A percentile compares a stretch with the other conserved stretches of the same genome.
Conservation (phyloP, 2,113 vertebrate species). For the Peromyscus californicus region DNA sequence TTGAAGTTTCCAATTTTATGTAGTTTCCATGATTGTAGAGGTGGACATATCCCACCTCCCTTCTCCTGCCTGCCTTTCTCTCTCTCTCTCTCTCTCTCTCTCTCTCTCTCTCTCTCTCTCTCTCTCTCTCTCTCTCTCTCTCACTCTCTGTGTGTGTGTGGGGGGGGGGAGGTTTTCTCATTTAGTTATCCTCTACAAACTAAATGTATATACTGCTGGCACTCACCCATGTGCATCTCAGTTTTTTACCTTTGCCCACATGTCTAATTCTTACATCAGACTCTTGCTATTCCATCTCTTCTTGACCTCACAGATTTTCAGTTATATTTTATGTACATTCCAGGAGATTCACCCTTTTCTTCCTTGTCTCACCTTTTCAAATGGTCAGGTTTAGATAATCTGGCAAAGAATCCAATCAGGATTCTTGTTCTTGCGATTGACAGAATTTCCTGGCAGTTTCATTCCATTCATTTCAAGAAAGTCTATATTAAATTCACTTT, state of each 20-base stretch:
- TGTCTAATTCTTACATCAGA: background rate
- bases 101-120: background rate
- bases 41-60: background rate
- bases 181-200: background rate
- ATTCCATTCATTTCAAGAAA: slow-evolving; percentile 2
- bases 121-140: background rate
- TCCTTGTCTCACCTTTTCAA: background rate
- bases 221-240: background rate
- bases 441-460: background rate
- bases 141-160: too few species aligned
- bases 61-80: background rate
- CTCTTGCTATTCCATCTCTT: background rate
- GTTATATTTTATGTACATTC: background rate
- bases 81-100: background rate
- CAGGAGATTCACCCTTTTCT: background rate
- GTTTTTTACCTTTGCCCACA: background rate
- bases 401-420: background rate
- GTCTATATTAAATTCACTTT: background rate
- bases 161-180: too few species aligned
- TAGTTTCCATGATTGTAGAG: background rate
- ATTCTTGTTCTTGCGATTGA: slow-evolving; percentile 24
- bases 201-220: background rate
- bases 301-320: background rate
- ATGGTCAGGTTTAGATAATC: background rate
- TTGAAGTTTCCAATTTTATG: too few species aligned